Conservation (phyloP, 2,797 vertebrate genomes). For the Myiotriccus ornatus region DNA sequence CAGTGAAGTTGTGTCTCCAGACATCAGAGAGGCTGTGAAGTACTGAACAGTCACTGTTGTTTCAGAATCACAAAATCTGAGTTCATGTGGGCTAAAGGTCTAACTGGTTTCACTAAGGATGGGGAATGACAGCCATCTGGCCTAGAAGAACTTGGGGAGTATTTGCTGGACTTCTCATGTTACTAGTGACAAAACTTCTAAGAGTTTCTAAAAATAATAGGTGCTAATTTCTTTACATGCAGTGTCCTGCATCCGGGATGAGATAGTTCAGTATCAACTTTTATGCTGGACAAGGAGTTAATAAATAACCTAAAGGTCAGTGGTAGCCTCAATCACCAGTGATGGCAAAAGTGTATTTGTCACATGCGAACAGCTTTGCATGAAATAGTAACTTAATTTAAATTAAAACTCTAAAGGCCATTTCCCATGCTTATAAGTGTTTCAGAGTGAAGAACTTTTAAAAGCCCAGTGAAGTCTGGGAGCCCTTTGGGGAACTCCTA, state of each 20-base stretch:
- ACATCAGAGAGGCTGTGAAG: background rate
- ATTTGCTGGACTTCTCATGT: background rate
- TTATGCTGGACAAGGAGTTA: background rate
- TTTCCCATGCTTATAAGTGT: background rate
- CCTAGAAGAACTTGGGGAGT: background rate
- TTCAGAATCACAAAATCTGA: background rate
- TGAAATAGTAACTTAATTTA: background rate
- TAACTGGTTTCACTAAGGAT: background rate
- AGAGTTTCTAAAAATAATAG: constrained; percentile 31
- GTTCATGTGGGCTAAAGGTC: background rate
- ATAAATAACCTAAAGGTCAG: background rate
- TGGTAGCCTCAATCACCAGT: background rate
- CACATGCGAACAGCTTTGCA: background rate
- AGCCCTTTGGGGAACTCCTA: background rate
- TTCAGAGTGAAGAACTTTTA: background rate
- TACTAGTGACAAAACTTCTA: constrained; percentile 3
- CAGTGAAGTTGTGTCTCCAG: background rate
- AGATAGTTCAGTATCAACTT: background rate
- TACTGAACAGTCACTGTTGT: background rate
- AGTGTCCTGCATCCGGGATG: background rate
- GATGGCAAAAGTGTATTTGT: background rate
- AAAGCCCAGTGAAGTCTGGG: background rate
- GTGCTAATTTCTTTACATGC: background rate
- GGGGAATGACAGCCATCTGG: background rate
- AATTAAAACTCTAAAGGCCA: background rate